Evolutionary conservation across 92 coral and sea anemone species (phyloP).

Genomic region (Actinostola sp.): DNA sequence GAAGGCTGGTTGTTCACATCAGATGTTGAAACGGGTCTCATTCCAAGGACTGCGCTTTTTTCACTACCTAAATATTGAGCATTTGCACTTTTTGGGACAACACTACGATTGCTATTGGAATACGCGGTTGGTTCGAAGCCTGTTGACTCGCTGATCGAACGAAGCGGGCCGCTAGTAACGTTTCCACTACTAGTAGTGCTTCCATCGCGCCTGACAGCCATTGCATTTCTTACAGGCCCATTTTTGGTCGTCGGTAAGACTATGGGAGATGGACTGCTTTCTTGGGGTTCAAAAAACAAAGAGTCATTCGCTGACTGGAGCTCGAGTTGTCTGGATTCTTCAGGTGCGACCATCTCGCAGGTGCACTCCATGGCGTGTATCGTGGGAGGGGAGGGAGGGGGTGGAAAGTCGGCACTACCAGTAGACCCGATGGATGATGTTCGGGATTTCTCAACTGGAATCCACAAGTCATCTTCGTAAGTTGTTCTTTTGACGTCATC

Average conservation of each 20-base stretch:
- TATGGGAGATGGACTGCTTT: slow-evolving; percentile 68
- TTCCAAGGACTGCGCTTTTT: slow-evolving; percentile 4
- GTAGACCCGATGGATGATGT: slow-evolving; percentile 28
- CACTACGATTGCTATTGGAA: slow-evolving; percentile 16
- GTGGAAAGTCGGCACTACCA: slow-evolving; percentile 46
- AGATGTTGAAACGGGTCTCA: slow-evolving; percentile 43
- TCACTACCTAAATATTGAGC: slow-evolving; percentile 16
- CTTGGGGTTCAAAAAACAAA: slow-evolving; percentile 60
- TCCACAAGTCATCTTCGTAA: slow-evolving; percentile 61
- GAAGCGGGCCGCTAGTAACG: slow-evolving; percentile 19
- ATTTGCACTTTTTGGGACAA: slow-evolving; percentile 28
- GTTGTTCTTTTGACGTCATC: slow-evolving; percentile 16
- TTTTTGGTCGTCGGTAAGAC: slow-evolving; percentile 64
- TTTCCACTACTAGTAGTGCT: slow-evolving; percentile 33
- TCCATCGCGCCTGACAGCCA: slow-evolving; percentile 54
- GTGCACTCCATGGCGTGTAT: slow-evolving; percentile 70
- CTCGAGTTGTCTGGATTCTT: slow-evolving; percentile 29
- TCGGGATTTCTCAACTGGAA: slow-evolving; percentile 42
- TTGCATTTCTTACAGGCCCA: slow-evolving; percentile 73
- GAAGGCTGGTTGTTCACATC: slow-evolving; percentile 28
- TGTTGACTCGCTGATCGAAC: slow-evolving; percentile 13
- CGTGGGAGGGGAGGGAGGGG: slow-evolving; percentile 51
- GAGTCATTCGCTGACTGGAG: slow-evolving; percentile 45
- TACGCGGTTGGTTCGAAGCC: slow-evolving; percentile 18
- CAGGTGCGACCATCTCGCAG: slow-evolving; percentile 57